Conservation (phyloP, 2,113 vertebrate genomes). For the Eolophus roseicapilla region DNA sequence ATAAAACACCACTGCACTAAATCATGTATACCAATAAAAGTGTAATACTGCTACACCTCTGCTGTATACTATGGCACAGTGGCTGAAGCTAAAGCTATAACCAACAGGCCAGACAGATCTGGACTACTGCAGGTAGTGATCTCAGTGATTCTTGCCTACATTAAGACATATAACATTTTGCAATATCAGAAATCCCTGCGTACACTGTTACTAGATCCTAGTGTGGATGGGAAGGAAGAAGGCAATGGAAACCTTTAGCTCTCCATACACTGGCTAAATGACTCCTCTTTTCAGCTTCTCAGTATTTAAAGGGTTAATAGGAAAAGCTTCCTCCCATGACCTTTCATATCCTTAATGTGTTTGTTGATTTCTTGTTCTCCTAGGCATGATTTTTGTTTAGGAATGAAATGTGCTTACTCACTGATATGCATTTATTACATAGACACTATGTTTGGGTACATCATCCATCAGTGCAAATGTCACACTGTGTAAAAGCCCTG, state of each 20-base stretch:
- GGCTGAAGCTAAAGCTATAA: not conserved
- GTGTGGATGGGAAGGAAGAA: not conserved
- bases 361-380: slow-evolving; percentile 35
- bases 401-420: slow-evolving; percentile 46
- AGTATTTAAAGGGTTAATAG: slow-evolving; percentile 5
- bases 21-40: fast-evolving
- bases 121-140: too few relatives aligned
- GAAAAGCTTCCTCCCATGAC: not conserved
- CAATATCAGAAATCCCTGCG: not conserved
- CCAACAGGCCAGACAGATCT: not conserved
- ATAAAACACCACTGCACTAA: not conserved
- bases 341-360: not conserved
- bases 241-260: not conserved
- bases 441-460: slow-evolving; percentile 30
- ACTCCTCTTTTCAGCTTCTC: not conserved
- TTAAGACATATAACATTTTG: fast-evolving
- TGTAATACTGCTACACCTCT: not conserved
- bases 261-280: not conserved
- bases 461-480: slow-evolving; percentile 42
- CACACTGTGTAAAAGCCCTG: not conserved
- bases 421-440: not conserved
- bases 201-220: not conserved
- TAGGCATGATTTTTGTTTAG: slow-evolving; percentile 49
- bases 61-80: not conserved
- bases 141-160: not conserved